Evolutionary conservation across 2,888 invertebrate genomes (phyloP), one percentile per base, ranked within the genome.

Genomic region (Uropetala carovei): DNA sequence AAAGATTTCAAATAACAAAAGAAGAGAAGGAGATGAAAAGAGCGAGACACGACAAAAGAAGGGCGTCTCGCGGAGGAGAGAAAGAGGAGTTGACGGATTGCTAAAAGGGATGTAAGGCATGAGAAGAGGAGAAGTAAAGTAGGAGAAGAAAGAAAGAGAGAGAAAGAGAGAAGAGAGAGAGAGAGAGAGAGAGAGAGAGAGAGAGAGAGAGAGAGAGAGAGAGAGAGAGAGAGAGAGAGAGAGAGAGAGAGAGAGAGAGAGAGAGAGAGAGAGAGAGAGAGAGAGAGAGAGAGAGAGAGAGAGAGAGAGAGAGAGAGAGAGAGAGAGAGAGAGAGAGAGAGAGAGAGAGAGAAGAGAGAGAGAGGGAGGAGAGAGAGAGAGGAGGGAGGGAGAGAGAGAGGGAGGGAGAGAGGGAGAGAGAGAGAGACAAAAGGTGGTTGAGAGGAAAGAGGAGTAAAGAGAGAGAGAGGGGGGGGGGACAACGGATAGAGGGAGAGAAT

Each of bases 51-150:
- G 75, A 75, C 75, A 75, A 75, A 75, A 75, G 75, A 75, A 75
- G 75, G 22, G 5, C 75, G 75, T 27, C 75, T 14, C 27, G 10
- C 22, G 75, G 10, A 10, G 75, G 22, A 68, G n/a, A 18, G 75
- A 75, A 27, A 75, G 27, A 75, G 75, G 75, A 75, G 75, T 27
- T 75, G 75, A 75, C 75, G 75, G 75, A 75, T 75, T 75, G 75
- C 22, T 75, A 75, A 75, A 75, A 75, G 27, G 27, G 75, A 13
- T 18, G 68, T 22, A 27, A 27, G 27, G 75, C 27, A 27, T 27
- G 27, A 75, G 27, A 27, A 22, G 13, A 43, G 75, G 27, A 75
- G 75, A 64, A 43, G 5, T 7, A 16, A 5, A 18, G 10, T 14
- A 64, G 64, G 13, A 75, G 75, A 22, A 75, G 43, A 43, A 22